Evolutionary conservation across 2,888 invertebrate species (phyloP).

Genomic region (Metopia argyrocephala): DNA sequence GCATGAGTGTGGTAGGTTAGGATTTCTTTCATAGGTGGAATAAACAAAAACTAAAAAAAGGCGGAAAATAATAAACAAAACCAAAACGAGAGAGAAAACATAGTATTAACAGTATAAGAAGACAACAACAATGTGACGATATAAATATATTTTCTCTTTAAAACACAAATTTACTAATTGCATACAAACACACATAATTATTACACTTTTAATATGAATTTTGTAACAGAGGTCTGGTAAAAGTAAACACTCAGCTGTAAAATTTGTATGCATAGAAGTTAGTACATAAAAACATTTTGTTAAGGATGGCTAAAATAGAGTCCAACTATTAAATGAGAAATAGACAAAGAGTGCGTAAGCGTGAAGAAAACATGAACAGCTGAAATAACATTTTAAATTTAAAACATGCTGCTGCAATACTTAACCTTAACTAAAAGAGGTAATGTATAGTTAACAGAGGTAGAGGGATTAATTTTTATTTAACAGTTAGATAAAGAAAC

Average conservation of each 20-base stretch:
- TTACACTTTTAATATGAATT: too few species aligned
- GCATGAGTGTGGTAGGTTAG: constrained; percentile 42
- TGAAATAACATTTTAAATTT: too few species aligned
- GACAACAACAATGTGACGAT: constrained; percentile 13
- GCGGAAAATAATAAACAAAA: not conserved
- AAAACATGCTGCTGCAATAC: too few species aligned
- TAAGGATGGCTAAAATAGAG: not conserved
- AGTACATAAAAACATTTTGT: not conserved
- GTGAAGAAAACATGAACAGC: too few species aligned
- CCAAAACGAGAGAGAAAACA: not conserved
- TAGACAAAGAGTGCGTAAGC: not conserved
- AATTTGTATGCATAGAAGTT: too few species aligned
- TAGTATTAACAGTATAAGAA: not conserved
- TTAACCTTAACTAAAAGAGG: too few species aligned
- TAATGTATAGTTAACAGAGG: too few species aligned
- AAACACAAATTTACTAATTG: not conserved
- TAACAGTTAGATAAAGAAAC: not conserved
- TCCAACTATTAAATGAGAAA: not conserved
- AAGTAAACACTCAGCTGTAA: constrained; percentile 7
- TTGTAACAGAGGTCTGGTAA: constrained; percentile 15
- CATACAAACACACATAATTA: not conserved
- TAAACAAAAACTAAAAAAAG: not conserved
- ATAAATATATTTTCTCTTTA: not conserved
- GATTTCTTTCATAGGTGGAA: constrained; percentile 21
- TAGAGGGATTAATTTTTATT: not conserved